Conservation (phyloP, 2,113 vertebrate genomes). For the Solenodon paradoxus region DNA sequence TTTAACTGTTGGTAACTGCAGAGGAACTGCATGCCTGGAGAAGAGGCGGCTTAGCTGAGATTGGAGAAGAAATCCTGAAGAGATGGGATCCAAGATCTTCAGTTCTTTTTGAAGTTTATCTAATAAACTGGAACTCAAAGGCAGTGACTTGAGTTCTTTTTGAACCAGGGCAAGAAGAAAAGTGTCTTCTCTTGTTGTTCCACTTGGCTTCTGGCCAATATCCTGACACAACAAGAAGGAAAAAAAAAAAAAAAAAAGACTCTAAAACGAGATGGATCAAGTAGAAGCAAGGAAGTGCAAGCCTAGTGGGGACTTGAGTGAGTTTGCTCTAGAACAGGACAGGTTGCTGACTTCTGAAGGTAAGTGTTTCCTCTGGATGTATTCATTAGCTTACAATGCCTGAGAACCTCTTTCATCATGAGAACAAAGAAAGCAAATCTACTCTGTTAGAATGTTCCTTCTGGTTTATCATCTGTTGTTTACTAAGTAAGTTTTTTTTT, state of each 20-base stretch:
- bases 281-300: neutral
- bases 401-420: neutral
- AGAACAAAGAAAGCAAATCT: neutral
- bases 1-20: constrained; percentile 75
- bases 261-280: neutral
- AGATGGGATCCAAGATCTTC: constrained; percentile 28
- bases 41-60: constrained; percentile 72
- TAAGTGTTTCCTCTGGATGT: neutral
- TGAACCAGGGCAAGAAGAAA: constrained; percentile 63
- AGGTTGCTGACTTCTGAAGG: neutral
- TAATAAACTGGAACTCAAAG: constrained; percentile 53
- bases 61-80: constrained; percentile 60
- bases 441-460: neutral
- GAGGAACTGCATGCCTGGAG: constrained; percentile 73
- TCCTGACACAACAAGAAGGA: neutral
- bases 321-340: neutral
- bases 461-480: neutral
- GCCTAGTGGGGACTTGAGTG: neutral
- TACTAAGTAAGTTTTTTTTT: neutral
- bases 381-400: neutral
- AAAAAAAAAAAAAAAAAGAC: neutral
- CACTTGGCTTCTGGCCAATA: neutral
- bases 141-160: constrained; percentile 45
- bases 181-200: neutral
- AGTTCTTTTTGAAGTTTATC: constrained; percentile 69